A percentile compares a stretch with the other conserved stretches of the same genome.
These are phyloP conservation scores for Sicus ferrugineus DNA, from an alignment of 2,888 invertebrate species.

Conservation along the genomic window DNA sequence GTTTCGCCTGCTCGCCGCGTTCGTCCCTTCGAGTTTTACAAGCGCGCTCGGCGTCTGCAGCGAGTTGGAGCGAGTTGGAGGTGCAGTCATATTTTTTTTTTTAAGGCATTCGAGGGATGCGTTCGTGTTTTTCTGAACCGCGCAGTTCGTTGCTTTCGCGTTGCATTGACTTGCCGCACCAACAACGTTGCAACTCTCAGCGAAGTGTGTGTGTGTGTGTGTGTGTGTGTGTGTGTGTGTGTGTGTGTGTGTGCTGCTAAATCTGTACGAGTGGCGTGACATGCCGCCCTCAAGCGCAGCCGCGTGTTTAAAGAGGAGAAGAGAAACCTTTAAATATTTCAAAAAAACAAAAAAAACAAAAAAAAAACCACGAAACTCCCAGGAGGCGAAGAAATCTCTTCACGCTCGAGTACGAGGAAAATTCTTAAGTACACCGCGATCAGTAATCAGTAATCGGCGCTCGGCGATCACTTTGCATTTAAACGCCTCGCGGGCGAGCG, in stretches of 20 bases:
- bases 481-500: conserved; percentile 41
- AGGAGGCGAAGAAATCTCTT: neutral
- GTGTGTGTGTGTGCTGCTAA: neutral
- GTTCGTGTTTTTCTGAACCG: conserved; percentile 4
- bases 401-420: neutral
- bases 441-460: conserved; percentile 44
- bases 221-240: neutral
- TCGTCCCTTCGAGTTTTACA: conserved; percentile 14
- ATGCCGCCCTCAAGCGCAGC: neutral
- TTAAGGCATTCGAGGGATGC: neutral
- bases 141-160: neutral
- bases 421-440: conserved; percentile 29
- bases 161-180: neutral
- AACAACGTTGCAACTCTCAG: neutral
- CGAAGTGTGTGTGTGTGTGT: neutral
- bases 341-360: neutral
- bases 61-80: too few relatives aligned
- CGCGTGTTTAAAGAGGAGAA: neutral
- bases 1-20: neutral
- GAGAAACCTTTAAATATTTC: too few relatives aligned
- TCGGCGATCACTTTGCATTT: conserved; percentile 42
- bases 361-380: too few relatives aligned
- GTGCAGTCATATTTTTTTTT: neutral
- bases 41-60: too few relatives aligned
- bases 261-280: neutral